Conservation (phyloP, 1,140 invertebrate species). For the Trissolcus basalis region DNA sequence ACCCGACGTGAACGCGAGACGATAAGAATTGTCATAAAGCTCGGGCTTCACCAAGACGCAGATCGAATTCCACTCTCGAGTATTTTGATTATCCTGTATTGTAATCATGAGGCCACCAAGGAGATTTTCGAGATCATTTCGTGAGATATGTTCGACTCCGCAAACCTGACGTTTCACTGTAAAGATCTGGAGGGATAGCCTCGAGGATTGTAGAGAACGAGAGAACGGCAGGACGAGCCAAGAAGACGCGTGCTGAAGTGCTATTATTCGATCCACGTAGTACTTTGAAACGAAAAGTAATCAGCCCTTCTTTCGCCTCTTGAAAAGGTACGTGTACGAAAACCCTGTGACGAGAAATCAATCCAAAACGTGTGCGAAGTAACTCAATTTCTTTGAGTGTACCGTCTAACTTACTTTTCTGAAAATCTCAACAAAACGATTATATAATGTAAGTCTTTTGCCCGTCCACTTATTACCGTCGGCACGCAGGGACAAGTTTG, state of each 20-base stretch:
- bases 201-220: conserved; percentile 43
- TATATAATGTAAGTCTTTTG: conserved; percentile 32
- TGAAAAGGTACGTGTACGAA: conserved; percentile 58
- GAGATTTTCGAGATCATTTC: conserved; percentile 47
- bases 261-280: conserved; percentile 69
- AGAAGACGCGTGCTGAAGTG: conserved; percentile 53
- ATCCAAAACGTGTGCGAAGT: conserved; percentile 65
- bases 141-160: conserved; percentile 50
- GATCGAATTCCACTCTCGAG: conserved; percentile 21
- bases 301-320: conserved; percentile 61
- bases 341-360: conserved; percentile 62
- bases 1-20: background rate
- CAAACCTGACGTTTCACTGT: conserved; percentile 42
- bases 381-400: conserved; percentile 64
- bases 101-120: conserved; percentile 26
- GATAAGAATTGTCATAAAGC: conserved; percentile 16
- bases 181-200: conserved; percentile 46
- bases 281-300: conserved; percentile 68
- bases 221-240: conserved; percentile 3
- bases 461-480: conserved; percentile 10
- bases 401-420: conserved; percentile 33
- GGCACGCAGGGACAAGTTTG: background rate
- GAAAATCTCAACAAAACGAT: conserved; percentile 40
- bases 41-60: background rate
- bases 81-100: conserved; percentile 38